phyloP scores from a whole-genome alignment of 30 jellyfish, hydroid and myxozoan species.

The Mastigias papua region DNA sequence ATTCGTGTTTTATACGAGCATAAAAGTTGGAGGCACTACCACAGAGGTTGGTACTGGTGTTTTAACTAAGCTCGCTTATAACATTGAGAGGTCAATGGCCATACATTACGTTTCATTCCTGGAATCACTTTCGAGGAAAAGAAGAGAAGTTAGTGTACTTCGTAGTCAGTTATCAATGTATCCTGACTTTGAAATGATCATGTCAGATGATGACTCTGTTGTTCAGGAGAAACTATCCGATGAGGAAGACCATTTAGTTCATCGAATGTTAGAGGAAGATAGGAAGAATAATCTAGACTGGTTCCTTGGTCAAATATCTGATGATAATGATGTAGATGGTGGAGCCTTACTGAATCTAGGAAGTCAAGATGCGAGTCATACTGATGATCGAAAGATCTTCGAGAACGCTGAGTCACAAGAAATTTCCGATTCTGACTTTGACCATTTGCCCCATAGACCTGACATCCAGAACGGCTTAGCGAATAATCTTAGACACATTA shows the following conservation, averaged over 20 bases:
- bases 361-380: neutral
- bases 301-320: neutral
- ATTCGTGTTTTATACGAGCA: slow-evolving; percentile 41
- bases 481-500: neutral
- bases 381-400: neutral
- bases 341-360: neutral
- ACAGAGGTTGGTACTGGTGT: neutral
- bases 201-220: neutral
- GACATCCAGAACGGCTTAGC: neutral
- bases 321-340: neutral
- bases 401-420: neutral
- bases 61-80: slow-evolving; percentile 24
- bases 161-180: too few relatives aligned
- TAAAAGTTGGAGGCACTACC: slow-evolving; percentile 29
- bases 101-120: slow-evolving; percentile 40
- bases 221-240: neutral
- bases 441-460: neutral
- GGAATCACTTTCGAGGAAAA: neutral
- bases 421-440: neutral
- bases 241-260: neutral
- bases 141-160: neutral
- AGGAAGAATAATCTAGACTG: neutral
- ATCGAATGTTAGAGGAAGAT: neutral
- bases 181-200: neutral
- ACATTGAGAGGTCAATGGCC: slow-evolving; percentile 70